Evolutionary conservation across 2,888 invertebrate genomes (phyloP).

Genomic region (Drosophila prostipennis): DNA sequence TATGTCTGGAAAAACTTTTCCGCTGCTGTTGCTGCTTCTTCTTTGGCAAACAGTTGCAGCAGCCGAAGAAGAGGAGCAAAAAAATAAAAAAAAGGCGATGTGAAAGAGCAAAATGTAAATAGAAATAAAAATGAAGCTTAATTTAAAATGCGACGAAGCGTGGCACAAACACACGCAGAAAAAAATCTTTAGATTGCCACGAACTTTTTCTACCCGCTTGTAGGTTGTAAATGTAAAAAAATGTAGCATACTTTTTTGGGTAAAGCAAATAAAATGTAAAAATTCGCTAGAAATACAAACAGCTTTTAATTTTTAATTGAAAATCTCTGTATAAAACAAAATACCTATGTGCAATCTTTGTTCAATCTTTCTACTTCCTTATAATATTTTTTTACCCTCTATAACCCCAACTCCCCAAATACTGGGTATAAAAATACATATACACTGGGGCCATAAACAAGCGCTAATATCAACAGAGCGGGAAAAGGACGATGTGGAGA

Average conservation of each 20-base stretch:
- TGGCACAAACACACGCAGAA: slow-evolving; percentile 45
- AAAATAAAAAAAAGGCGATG: slow-evolving; percentile 32
- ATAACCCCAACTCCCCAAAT: neutral
- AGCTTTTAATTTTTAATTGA: too few relatives aligned
- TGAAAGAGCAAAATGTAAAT: slow-evolving; percentile 66
- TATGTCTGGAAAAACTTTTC: slow-evolving; percentile 53
- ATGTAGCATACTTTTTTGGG: slow-evolving; percentile 2
- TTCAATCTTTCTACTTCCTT: too few relatives aligned
- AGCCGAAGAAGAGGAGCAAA: slow-evolving; percentile 1
- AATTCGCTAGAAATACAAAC: neutral
- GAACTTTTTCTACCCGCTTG: neutral
- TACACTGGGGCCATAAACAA: slow-evolving; percentile 58
- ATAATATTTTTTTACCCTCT: neutral
- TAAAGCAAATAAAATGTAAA: neutral
- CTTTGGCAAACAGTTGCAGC: slow-evolving; percentile 58
- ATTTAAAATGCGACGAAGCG: slow-evolving; percentile 81
- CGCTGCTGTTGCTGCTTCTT: slow-evolving; percentile 11
- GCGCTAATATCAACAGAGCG: slow-evolving; percentile 64
- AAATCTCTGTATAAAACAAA: too few relatives aligned
- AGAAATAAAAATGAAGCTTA: slow-evolving; percentile 77
- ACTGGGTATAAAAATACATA: slow-evolving; percentile 20
- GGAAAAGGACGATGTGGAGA: slow-evolving; percentile 42
- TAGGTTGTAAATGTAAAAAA: neutral
- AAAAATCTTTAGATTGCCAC: neutral
- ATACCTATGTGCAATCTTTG: too few relatives aligned